Evolutionary conservation across 2,888 invertebrate species (phyloP).

Genomic region (Andrena chrysosceles): DNA sequence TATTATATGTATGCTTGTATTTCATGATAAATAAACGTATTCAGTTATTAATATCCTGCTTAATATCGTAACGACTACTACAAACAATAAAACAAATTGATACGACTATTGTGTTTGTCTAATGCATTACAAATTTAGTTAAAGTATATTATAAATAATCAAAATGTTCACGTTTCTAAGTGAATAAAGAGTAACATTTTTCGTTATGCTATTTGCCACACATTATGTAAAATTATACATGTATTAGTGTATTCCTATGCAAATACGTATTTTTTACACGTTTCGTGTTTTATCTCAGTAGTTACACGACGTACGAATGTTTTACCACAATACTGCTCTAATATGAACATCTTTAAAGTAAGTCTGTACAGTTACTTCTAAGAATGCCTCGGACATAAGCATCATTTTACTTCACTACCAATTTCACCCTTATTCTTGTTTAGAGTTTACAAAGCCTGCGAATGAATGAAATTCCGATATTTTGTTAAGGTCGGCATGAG

Average conservation of each 20-base stretch:
- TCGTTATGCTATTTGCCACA: background rate
- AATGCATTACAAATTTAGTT: too few relatives aligned
- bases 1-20: too few relatives aligned
- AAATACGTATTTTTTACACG: background rate
- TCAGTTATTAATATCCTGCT: too few relatives aligned
- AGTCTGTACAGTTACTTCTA: background rate
- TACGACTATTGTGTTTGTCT: too few relatives aligned
- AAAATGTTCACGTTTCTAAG: background rate
- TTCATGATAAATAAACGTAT: too few relatives aligned
- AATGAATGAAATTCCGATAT: constrained; percentile 6
- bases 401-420: background rate
- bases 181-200: background rate
- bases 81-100: too few relatives aligned
- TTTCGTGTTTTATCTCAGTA: constrained; percentile 48
- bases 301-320: background rate
- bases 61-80: too few relatives aligned
- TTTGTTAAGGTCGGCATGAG: background rate
- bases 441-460: background rate
- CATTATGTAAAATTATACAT: background rate
- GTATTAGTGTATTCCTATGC: background rate
- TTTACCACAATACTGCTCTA: background rate
- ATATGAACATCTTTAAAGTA: background rate
- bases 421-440: constrained; percentile 8
- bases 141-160: too few relatives aligned
- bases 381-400: constrained; percentile 2